phyloP scores from a whole-genome alignment of 2,888 invertebrate species.

The Allolobophora icterica region DNA sequence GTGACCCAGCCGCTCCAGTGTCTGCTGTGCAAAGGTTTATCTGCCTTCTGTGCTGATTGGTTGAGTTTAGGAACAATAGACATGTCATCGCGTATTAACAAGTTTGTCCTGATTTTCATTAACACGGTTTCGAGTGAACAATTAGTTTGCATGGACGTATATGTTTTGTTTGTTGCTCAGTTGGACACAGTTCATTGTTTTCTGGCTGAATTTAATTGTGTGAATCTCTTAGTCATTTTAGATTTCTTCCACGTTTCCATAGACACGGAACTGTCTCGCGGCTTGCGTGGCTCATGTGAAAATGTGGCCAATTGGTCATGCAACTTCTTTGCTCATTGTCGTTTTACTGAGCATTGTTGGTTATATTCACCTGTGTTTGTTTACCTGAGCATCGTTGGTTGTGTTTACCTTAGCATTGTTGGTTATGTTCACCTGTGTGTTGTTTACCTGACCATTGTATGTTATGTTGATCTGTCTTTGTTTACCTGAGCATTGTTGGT shows the following conservation, averaged over 20 bases:
- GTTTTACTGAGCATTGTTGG: no score
- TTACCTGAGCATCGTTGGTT: neutral
- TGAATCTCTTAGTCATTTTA: neutral
- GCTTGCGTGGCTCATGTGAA: neutral
- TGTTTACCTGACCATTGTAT: neutral
- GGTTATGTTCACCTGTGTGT: no score
- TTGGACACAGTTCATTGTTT: neutral
- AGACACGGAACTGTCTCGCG: neutral
- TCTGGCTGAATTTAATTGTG: neutral
- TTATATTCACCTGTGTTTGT: neutral
- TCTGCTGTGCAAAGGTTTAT: slow-evolving; percentile 1
- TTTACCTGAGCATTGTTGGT: neutral
- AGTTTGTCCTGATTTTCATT: neutral
- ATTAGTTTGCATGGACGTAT: neutral
- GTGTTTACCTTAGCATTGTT: neutral
- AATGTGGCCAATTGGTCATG: neutral
- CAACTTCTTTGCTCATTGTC: no score
- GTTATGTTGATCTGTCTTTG: neutral
- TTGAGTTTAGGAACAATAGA: neutral
- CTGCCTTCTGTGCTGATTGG: neutral
- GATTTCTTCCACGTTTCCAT: neutral
- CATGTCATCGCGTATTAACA: neutral
- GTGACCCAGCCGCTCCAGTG: neutral
- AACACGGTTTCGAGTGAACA: neutral
- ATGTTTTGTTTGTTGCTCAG: slow-evolving; percentile 11